Conservation (phyloP, 2,888 invertebrate genomes). For the Trilocha varians region DNA sequence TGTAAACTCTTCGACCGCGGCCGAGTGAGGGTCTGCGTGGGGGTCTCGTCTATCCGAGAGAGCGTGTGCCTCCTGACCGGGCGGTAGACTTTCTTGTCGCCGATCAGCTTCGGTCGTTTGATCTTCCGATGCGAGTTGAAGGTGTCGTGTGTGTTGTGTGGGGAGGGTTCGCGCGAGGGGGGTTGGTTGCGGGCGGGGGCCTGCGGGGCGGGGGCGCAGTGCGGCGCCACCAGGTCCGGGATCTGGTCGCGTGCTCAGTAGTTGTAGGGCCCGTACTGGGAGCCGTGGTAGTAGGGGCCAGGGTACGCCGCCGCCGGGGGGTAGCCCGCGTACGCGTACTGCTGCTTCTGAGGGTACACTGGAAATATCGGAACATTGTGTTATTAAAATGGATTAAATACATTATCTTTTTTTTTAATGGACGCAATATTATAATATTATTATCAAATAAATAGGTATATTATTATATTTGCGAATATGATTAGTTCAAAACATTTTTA, state of each 20-base stretch:
- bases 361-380: too few relatives aligned
- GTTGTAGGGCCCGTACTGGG: conserved; percentile 94
- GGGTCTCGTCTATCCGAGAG: conserved; percentile 60
- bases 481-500: too few relatives aligned
- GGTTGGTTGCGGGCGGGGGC: conserved; percentile 59
- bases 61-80: conserved; percentile 51
- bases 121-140: conserved; percentile 61
- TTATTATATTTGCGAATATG: too few relatives aligned
- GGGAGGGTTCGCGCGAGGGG: conserved; percentile 19
- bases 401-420: too few relatives aligned
- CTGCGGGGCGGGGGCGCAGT: conserved; percentile 62
- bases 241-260: conserved; percentile 80
- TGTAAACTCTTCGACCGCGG: conserved; percentile 48
- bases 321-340: conserved; percentile 92
- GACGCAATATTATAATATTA: too few relatives aligned
- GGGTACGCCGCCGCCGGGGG: conserved; percentile 88
- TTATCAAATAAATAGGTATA: too few relatives aligned
- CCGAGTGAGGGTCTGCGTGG: conserved; percentile 24
- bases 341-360: conserved; percentile 97
- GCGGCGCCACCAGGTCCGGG: conserved; percentile 65
- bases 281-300: conserved; percentile 91
- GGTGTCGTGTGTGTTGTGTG: conserved; percentile 39
- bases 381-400: too few relatives aligned
- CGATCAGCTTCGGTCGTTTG: conserved; percentile 39
- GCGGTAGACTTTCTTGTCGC: conserved; percentile 51